A percentile compares a stretch with the other conserved stretches of the same genome.
Conservation (phyloP, 2,888 invertebrate genomes). For the Pachliopta kotzebuea region DNA sequence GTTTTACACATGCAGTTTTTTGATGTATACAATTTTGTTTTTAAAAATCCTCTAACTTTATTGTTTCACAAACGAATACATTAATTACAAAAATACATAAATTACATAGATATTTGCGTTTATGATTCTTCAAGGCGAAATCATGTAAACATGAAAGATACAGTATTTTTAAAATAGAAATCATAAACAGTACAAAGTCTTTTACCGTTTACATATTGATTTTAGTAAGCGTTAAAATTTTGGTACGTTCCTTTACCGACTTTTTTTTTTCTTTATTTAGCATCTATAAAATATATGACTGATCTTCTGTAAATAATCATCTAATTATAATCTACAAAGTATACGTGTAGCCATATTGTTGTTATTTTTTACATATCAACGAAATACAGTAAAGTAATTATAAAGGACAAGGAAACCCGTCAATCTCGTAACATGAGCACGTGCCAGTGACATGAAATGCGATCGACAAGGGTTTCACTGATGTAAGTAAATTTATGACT, state of each 20-base stretch:
- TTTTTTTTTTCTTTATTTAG: too few relatives aligned
- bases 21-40: neutral
- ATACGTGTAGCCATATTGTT: neutral
- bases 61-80: neutral
- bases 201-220: neutral
- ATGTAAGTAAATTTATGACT: slow-evolving; percentile 10
- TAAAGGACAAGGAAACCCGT: slow-evolving; percentile 23
- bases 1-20: neutral
- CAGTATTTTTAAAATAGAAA: neutral
- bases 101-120: neutral
- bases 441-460: slow-evolving; percentile 25
- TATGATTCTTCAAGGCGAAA: neutral
- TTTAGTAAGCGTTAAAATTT: neutral
- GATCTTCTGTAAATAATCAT: neutral
- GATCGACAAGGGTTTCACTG: slow-evolving; percentile 21
- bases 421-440: slow-evolving; percentile 26
- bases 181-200: too few relatives aligned
- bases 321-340: neutral
- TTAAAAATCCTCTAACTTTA: neutral
- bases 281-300: neutral
- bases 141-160: neutral
- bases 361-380: neutral
- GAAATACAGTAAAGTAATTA: slow-evolving; percentile 13
- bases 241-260: too few relatives aligned
- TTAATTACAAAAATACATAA: neutral